phyloP scores from a whole-genome alignment of 2,113 vertebrate species.

The Hippocampus zosterae region DNA sequence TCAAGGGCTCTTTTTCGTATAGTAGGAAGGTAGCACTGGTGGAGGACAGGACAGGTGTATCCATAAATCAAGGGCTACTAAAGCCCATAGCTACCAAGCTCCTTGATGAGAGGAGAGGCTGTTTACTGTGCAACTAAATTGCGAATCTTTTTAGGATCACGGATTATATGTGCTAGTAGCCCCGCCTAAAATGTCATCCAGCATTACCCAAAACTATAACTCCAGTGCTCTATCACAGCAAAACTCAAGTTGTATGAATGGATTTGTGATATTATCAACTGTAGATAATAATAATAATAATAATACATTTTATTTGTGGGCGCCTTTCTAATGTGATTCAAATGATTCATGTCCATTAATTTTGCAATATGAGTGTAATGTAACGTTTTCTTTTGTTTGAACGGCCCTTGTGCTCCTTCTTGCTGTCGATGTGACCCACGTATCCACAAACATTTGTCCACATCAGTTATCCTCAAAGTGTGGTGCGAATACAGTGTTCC shows the following conservation, averaged over 20 bases:
- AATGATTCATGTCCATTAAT: neutral
- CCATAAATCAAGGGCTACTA: conserved; percentile 58
- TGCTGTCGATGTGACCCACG: neutral
- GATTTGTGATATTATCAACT: neutral
- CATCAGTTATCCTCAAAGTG: too few relatives aligned
- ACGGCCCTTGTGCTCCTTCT: neutral
- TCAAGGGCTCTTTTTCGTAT: conserved; percentile 31
- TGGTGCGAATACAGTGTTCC: too few relatives aligned
- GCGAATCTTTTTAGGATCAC: conserved; percentile 21
- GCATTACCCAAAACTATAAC: conserved; percentile 41
- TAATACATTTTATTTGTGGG: too few relatives aligned
- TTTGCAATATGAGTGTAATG: neutral
- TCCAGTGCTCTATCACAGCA: conserved; percentile 26
- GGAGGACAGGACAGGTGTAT: conserved; percentile 63
- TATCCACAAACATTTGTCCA: neutral
- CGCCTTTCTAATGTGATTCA: neutral
- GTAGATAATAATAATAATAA: neutral
- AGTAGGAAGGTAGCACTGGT: conserved; percentile 54
- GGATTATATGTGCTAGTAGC: conserved; percentile 29
- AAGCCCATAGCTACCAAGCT: conserved; percentile 29
- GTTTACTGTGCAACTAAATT: conserved; percentile 32
- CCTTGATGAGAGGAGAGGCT: conserved; percentile 9
- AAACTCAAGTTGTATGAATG: conserved; percentile 2
- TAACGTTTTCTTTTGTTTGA: too few relatives aligned
- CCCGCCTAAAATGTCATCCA: conserved; percentile 23